Percentiles rank a stretch among this genome's conserved stretches.
Conservation (phyloP, 2,888 invertebrate species). For the Sarcophaga rosellei region DNA sequence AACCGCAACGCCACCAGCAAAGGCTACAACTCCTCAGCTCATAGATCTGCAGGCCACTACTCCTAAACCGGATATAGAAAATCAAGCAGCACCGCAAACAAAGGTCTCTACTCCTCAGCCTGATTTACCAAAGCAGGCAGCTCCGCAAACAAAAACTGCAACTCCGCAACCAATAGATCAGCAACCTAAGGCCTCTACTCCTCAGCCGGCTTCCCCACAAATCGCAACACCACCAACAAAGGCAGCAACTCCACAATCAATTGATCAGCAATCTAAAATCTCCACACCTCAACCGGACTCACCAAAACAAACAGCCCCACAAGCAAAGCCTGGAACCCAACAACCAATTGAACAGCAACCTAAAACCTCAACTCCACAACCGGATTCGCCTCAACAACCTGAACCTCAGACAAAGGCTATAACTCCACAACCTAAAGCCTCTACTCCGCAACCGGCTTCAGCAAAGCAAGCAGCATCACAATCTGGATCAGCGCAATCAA, state of each 20-base stretch:
- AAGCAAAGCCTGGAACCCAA: neutral
- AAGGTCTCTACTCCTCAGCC: neutral
- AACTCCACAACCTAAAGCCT: neutral
- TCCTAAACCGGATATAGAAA: conserved; percentile 38
- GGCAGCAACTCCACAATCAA: neutral
- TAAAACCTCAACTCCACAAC: neutral
- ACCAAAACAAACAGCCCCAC: neutral
- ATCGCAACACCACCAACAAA: neutral
- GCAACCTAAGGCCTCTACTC: conserved; percentile 1
- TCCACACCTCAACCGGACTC: neutral
- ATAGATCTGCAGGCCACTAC: conserved; percentile 32
- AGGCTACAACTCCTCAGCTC: neutral
- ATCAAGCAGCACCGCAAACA: conserved; percentile 25
- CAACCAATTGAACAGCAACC: neutral
- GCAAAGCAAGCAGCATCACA: neutral
- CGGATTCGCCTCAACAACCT: neutral
- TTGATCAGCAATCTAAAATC: neutral
- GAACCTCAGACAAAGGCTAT: neutral
- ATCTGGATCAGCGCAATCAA: conserved; percentile 23
- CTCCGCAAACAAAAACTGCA: neutral
- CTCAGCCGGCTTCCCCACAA: neutral
- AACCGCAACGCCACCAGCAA: conserved; percentile 7
- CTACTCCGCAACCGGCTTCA: neutral
- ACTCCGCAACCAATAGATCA: neutral
- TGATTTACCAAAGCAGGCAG: neutral